A percentile compares a stretch with the other conserved stretches of the same genome.
These are phyloP conservation scores for Elymnias hypermnestra DNA, from an alignment of 1,140 invertebrate species.

Conservation along the genomic window DNA sequence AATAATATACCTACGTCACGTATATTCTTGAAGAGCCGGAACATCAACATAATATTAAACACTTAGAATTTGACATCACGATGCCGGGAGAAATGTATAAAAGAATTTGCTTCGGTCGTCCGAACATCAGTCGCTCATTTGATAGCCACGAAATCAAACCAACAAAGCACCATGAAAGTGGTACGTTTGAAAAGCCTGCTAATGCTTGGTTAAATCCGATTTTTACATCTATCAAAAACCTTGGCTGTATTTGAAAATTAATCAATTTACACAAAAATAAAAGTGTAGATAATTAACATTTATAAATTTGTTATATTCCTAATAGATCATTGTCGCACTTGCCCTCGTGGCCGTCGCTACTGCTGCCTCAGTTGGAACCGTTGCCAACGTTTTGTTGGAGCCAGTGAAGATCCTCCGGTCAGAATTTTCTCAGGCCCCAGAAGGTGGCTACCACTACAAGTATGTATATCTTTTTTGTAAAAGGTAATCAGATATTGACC, in stretches of 20 bases:
- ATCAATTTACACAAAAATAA: no score
- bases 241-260: no score
- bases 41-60: conserved; percentile 42
- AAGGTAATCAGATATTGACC: neutral
- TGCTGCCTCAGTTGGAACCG: conserved; percentile 31
- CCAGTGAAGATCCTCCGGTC: conserved; percentile 50
- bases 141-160: conserved; percentile 41
- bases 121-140: conserved; percentile 60
- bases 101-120: conserved; percentile 50
- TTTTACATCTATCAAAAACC: no score
- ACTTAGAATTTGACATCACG: conserved; percentile 56
- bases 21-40: conserved; percentile 32
- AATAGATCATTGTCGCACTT: conserved; percentile 58
- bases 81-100: conserved; percentile 67
- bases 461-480: conserved; percentile 23
- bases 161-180: conserved; percentile 60
- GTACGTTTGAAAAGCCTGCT: conserved; percentile 33
- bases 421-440: conserved; percentile 44
- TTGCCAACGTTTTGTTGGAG: conserved; percentile 18
- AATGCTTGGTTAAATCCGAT: no score
- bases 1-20: neutral
- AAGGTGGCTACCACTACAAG: conserved; percentile 51
- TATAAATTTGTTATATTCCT: neutral
- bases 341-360: conserved; percentile 51
- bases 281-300: no score